Evolutionary conservation across 2,113 vertebrate species (phyloP).

Genomic region (Perognathus longimembris): DNA sequence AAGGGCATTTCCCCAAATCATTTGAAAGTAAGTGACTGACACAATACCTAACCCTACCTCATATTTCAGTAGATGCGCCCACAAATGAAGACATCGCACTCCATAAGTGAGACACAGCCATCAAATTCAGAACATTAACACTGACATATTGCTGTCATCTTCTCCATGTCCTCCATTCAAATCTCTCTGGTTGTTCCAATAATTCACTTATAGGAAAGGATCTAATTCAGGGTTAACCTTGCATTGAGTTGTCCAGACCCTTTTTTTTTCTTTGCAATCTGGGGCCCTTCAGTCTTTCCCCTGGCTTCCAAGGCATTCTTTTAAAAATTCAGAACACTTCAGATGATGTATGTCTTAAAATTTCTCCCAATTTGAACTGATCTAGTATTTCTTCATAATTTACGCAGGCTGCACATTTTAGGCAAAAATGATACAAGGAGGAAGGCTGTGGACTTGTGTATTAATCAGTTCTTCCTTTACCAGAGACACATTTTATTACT

Average conservation of each 20-base stretch:
- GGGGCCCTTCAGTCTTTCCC: neutral
- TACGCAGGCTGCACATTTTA: neutral
- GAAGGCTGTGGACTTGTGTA: accelerated
- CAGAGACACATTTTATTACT: no score
- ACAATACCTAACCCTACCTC: neutral
- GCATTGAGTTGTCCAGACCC: neutral
- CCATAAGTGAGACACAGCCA: neutral
- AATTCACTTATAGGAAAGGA: neutral
- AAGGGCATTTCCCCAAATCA: neutral
- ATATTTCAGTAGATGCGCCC: neutral
- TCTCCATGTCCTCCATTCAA: neutral
- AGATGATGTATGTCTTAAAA: neutral
- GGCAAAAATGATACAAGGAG: accelerated
- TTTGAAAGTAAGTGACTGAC: neutral
- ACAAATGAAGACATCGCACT: constrained; percentile 7
- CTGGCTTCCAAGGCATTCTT: neutral
- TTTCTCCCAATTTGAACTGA: neutral
- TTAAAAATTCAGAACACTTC: neutral
- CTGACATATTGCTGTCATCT: neutral
- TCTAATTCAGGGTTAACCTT: neutral
- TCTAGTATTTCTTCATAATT: neutral
- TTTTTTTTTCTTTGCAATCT: neutral
- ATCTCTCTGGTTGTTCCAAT: neutral
- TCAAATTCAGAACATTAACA: neutral
- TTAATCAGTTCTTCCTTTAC: no score